These are phyloP conservation scores for Ennomos erosarius DNA, from an alignment of 2,888 invertebrate genomes.

Conservation along the genomic window DNA sequence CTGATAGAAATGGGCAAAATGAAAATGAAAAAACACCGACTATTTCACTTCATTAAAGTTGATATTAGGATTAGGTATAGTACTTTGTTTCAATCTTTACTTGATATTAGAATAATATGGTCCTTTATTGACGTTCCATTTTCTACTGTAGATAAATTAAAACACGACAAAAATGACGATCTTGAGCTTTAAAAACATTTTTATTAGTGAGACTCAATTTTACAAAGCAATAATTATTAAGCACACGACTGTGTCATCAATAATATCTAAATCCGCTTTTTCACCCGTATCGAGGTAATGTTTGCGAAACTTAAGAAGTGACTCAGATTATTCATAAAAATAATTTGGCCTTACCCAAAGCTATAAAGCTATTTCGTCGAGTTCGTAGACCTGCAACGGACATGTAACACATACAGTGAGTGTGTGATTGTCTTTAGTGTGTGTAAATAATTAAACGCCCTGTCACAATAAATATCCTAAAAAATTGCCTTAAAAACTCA, in stretches of 20 bases:
- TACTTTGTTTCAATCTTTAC: too few species aligned
- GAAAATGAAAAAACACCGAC: too few species aligned
- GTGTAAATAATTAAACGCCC: conserved; percentile 4
- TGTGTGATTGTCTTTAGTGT: too few species aligned
- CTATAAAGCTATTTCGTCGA: conserved; percentile 25
- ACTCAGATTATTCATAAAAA: conserved; percentile 32
- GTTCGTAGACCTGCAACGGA: conserved; percentile 26
- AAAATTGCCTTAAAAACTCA: not conserved
- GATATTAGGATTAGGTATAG: too few species aligned
- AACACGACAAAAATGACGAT: too few species aligned
- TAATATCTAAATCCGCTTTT: conserved; percentile 17
- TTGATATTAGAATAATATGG: too few species aligned
- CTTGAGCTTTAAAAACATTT: too few species aligned
- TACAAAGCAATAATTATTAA: not conserved
- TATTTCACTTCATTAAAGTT: too few species aligned
- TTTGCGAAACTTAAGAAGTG: conserved; percentile 33
- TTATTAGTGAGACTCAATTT: not conserved
- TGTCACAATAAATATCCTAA: conserved; percentile 16
- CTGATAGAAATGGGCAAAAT: too few species aligned
- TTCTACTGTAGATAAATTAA: too few species aligned
- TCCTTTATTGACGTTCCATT: too few species aligned
- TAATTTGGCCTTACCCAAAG: conserved; percentile 41
- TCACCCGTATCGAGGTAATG: conserved; percentile 28
- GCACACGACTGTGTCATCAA: conserved; percentile 13
- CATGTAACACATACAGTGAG: conserved; percentile 4